phyloP scores from a whole-genome alignment of 2,113 vertebrate genomes.

The Corythornis cristatus region DNA sequence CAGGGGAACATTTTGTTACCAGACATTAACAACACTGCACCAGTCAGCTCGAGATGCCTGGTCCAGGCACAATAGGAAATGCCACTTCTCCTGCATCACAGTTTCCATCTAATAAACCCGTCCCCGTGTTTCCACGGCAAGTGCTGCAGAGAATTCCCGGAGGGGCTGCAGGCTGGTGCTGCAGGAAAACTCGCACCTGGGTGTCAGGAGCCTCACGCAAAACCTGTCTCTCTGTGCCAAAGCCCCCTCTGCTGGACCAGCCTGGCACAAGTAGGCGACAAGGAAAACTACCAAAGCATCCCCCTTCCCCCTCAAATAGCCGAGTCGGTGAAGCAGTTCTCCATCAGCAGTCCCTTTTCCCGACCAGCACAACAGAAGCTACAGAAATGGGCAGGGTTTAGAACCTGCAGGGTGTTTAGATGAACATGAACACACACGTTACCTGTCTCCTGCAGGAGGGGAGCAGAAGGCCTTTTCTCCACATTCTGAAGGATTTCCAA shows the following conservation, averaged over 20 bases:
- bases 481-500: not conserved
- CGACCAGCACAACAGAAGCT: fast-evolving
- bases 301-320: fast-evolving
- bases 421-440: not conserved
- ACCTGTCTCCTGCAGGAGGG: fast-evolving
- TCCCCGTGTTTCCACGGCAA: fast-evolving
- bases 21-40: not conserved
- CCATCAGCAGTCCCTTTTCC: not conserved
- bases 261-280: fast-evolving
- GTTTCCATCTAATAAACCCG: not conserved
- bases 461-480: not conserved
- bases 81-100: not conserved
- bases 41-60: not conserved
- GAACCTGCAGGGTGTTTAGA: fast-evolving
- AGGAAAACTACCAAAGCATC: fast-evolving
- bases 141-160: not conserved
- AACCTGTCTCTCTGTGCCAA: not conserved
- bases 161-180: not conserved
- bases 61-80: not conserved
- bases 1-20: not conserved
- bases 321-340: fast-evolving
- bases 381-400: not conserved
- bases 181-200: not conserved
- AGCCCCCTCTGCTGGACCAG: slow-evolving; percentile 30
- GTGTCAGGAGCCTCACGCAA: fast-evolving